phyloP scores from a whole-genome alignment of 2,888 invertebrate species.

The Agonum fuliginosum region DNA sequence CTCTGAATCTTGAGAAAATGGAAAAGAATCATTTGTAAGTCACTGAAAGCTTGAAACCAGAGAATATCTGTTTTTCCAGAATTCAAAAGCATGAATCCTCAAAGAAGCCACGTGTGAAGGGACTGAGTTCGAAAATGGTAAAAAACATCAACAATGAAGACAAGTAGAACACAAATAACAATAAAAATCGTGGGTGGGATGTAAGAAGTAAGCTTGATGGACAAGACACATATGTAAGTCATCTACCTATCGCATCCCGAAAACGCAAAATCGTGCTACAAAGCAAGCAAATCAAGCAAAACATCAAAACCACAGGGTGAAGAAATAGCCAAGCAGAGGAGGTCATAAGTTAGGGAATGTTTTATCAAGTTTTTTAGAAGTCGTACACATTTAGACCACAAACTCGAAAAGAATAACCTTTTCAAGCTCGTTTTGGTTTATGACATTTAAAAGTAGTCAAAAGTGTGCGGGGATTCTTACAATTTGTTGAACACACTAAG shows the following conservation, averaged over 20 bases:
- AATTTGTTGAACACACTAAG: conserved; percentile 37
- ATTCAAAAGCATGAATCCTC: no score
- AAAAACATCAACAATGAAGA: conserved; percentile 44
- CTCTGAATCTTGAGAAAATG: no score
- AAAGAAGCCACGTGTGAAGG: no score
- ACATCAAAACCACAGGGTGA: conserved; percentile 63
- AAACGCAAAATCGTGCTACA: conserved; percentile 59
- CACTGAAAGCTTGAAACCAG: no score
- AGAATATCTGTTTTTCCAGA: no score
- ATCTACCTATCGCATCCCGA: conserved; percentile 54
- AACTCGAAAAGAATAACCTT: conserved; percentile 11
- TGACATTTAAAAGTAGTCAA: conserved; percentile 45
- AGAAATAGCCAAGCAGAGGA: conserved; percentile 68
- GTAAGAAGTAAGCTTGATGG: conserved; percentile 48
- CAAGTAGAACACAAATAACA: conserved; percentile 33
- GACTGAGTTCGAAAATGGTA: no score
- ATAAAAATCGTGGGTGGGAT: conserved; percentile 31
- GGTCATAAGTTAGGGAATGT: conserved; percentile 61
- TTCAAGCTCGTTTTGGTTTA: conserved; percentile 40
- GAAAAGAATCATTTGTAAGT: no score
- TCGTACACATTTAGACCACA: conserved; percentile 50
- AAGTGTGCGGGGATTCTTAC: conserved; percentile 46
- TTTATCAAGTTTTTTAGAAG: conserved; percentile 52
- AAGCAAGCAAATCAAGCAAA: conserved; percentile 63
- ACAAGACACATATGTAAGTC: conserved; percentile 53